phyloP scores from a whole-genome alignment of 2,888 invertebrate genomes.

The Leptura quadrifasciata region DNA sequence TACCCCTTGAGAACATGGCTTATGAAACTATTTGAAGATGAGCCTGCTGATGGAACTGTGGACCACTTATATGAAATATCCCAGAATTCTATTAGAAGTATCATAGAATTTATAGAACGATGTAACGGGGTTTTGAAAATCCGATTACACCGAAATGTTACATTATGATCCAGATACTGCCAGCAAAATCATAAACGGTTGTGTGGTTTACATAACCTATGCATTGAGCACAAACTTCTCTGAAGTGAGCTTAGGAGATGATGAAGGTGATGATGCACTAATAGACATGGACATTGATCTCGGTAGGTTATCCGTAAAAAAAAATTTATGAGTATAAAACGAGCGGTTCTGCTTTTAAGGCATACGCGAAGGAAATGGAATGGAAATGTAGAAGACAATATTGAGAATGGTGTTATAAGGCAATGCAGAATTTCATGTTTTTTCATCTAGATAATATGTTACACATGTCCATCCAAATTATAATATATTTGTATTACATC shows the following conservation, averaged over 20 bases:
- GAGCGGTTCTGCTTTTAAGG: not conserved
- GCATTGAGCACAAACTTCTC: constrained; percentile 37
- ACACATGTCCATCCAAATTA: not conserved
- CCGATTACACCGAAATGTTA: constrained; percentile 43
- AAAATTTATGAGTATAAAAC: not conserved
- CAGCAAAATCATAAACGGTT: constrained; percentile 42
- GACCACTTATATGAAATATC: not conserved
- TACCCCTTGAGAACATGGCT: constrained; percentile 17
- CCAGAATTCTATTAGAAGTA: not conserved
- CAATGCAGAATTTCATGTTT: not conserved
- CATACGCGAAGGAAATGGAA: not conserved
- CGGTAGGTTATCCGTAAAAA: not conserved
- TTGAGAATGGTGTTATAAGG: not conserved
- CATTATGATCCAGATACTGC: constrained; percentile 42
- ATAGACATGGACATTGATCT: not conserved
- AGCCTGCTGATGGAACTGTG: not conserved
- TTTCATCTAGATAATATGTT: not conserved
- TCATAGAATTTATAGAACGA: constrained; percentile 39
- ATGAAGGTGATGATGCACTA: not conserved
- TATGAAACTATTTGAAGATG: constrained; percentile 10
- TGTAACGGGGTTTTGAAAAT: constrained; percentile 46
- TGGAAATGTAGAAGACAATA: not conserved
- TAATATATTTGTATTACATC: no score
- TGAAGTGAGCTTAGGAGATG: not conserved
- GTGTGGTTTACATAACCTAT: constrained; percentile 44